These are phyloP conservation scores for Nebria brevicollis DNA, from an alignment of 2,888 invertebrate genomes.

Conservation along the genomic window DNA sequence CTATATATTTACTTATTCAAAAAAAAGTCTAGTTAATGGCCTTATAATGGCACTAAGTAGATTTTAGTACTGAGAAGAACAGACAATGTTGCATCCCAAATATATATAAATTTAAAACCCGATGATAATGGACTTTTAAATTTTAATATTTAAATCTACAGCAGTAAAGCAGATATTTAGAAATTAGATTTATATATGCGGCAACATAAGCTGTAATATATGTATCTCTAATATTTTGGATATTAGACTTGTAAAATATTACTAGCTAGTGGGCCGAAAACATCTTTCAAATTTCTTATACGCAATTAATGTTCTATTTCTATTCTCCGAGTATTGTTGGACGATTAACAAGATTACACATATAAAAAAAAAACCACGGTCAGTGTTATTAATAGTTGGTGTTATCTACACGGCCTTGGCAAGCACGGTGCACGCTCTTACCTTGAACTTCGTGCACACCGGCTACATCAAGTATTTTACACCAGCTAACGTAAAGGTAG, in stretches of 20 bases:
- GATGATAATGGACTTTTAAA: too few species aligned
- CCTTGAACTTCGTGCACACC: conserved; percentile 43
- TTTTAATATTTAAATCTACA: too few species aligned
- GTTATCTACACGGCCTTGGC: conserved; percentile 41
- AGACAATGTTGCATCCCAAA: too few species aligned
- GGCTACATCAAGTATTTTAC: background rate
- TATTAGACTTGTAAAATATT: background rate
- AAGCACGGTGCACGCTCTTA: conserved; percentile 30
- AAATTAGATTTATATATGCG: too few species aligned
- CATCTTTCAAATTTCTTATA: background rate
- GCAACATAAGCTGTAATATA: too few species aligned
- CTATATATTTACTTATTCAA: too few species aligned
- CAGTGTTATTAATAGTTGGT: conserved; percentile 40
- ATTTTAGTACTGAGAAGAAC: too few species aligned
- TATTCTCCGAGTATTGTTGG: conserved; percentile 9
- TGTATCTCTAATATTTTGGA: too few species aligned
- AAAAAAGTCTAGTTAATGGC: too few species aligned
- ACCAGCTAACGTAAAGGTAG: background rate
- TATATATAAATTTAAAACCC: too few species aligned
- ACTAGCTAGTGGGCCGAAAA: background rate
- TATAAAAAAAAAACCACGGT: conserved; percentile 39
- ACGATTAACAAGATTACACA: conserved; percentile 31
- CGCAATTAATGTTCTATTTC: background rate
- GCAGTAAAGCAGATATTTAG: too few species aligned
- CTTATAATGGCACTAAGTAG: too few species aligned